A percentile compares a stretch with the other conserved stretches of the same genome.
Evolutionary conservation across 2,888 invertebrate genomes (phyloP).

Genomic region (Diplazon laetatorius): DNA sequence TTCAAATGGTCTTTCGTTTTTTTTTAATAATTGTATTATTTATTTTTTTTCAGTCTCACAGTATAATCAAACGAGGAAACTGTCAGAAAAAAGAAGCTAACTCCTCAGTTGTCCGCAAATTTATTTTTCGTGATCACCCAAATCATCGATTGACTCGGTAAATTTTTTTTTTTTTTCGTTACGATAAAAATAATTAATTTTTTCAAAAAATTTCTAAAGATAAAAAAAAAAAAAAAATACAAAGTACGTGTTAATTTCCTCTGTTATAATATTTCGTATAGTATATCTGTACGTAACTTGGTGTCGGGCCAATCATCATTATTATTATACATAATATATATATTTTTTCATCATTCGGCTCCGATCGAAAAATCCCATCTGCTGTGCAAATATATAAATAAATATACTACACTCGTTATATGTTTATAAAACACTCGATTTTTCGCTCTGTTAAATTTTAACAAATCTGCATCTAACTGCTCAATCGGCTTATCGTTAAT

Average conservation of each 20-base stretch:
- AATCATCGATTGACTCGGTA: conserved; percentile 20
- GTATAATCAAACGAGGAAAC: too few relatives aligned
- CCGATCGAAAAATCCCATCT: conserved; percentile 74
- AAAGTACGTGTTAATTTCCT: conserved; percentile 67
- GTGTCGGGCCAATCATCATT: conserved; percentile 70
- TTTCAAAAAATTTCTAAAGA: conserved; percentile 73
- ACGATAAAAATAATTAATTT: too few relatives aligned
- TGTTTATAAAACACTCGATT: conserved; percentile 82
- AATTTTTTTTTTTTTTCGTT: too few relatives aligned
- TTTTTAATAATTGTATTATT: too few relatives aligned
- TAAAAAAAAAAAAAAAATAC: conserved; percentile 60
- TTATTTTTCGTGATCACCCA: not conserved
- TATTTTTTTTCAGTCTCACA: too few relatives aligned
- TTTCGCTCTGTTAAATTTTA: conserved; percentile 82
- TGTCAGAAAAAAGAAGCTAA: too few relatives aligned
- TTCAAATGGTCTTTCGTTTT: too few relatives aligned
- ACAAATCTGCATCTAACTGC: conserved; percentile 72
- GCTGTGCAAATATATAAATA: conserved; percentile 80
- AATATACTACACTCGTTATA: conserved; percentile 80
- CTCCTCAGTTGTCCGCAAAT: too few relatives aligned
- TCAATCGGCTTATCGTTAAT: conserved; percentile 49
- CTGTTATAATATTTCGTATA: conserved; percentile 62
- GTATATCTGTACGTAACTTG: conserved; percentile 65
- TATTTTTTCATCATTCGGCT: conserved; percentile 74
- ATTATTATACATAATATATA: too few relatives aligned